phyloP scores from a whole-genome alignment of 2,888 invertebrate species.

The Cyclophora albipunctata region DNA sequence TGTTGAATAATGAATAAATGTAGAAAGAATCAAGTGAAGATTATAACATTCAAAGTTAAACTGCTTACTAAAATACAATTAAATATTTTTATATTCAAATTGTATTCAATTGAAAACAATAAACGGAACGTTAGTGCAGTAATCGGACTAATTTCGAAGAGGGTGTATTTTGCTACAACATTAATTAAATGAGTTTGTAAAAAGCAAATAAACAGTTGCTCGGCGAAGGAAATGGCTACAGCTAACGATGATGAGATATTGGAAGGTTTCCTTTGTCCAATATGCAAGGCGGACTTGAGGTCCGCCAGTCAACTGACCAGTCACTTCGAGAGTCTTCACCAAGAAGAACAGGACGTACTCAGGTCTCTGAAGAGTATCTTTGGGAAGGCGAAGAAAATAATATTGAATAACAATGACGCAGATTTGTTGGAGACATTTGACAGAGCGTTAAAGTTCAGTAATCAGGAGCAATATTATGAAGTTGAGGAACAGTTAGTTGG shows the following conservation, averaged over 20 bases:
- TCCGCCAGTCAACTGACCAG: constrained; percentile 87
- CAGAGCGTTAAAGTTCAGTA: constrained; percentile 61
- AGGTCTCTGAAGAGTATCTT: constrained; percentile 88
- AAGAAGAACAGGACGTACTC: constrained; percentile 89
- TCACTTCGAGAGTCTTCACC: constrained; percentile 93
- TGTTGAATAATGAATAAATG: no score
- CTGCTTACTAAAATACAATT: no score
- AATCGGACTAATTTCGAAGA: background rate
- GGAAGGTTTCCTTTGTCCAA: constrained; percentile 96
- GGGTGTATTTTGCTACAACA: background rate
- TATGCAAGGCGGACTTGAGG: constrained; percentile 93
- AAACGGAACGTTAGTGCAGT: background rate
- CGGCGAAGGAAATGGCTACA: constrained; percentile 44
- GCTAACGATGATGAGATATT: constrained; percentile 78
- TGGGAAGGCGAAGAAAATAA: constrained; percentile 88
- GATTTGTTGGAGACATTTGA: constrained; percentile 77
- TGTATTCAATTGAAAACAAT: no score
- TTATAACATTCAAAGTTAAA: no score
- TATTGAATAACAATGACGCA: constrained; percentile 63
- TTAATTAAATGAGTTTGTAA: background rate
- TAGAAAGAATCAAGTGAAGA: no score
- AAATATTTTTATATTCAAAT: no score
- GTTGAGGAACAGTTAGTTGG: constrained; percentile 79
- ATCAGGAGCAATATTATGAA: constrained; percentile 47
- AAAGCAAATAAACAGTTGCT: background rate